These are phyloP conservation scores for Tetrao urogallus DNA, from an alignment of 2,113 vertebrate genomes.

Conservation along the genomic window DNA sequence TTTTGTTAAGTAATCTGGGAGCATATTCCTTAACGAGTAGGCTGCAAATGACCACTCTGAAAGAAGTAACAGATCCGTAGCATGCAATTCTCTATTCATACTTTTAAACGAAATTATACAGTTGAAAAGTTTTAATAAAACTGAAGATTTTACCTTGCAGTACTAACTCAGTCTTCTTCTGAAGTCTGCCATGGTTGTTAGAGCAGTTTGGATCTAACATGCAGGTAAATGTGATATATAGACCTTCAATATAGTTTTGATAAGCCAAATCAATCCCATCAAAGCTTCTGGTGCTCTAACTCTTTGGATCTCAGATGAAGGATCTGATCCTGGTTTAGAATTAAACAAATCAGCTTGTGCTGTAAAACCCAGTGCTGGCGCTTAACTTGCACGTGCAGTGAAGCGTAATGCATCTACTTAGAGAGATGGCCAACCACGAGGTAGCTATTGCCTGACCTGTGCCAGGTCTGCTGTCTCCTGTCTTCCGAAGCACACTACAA, in stretches of 20 bases:
- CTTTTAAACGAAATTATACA: neutral
- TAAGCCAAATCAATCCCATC: neutral
- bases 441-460: neutral
- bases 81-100: neutral
- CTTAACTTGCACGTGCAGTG: neutral
- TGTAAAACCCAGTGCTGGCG: neutral
- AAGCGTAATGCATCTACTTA: neutral
- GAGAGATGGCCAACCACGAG: neutral
- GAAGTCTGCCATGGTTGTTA: neutral
- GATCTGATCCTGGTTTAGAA: neutral
- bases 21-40: neutral
- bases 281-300: neutral
- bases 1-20: neutral
- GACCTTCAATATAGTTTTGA: neutral
- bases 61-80: neutral
- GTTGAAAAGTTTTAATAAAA: neutral
- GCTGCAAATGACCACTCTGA: neutral
- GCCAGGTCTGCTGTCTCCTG: neutral
- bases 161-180: neutral
- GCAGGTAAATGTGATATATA: neutral
- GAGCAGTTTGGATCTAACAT: neutral
- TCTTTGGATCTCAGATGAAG: neutral
- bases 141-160: rapidly evolving
- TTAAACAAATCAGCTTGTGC: neutral
- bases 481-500: neutral